phyloP scores from a whole-genome alignment of 2,888 invertebrate genomes.

The Apocheima hispidaria region DNA sequence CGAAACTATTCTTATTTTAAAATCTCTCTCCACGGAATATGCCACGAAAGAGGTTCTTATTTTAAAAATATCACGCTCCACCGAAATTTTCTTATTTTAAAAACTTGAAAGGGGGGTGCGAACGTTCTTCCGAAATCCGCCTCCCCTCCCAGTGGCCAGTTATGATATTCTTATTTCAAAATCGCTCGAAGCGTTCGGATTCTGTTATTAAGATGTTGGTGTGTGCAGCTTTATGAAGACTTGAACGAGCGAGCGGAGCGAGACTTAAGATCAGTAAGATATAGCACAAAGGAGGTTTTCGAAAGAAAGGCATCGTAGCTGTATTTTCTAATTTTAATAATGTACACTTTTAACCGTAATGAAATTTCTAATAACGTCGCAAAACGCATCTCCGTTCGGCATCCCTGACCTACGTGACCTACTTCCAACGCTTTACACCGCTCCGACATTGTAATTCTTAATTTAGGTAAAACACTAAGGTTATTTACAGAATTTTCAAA shows the following conservation, averaged over 20 bases:
- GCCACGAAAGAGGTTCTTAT: conserved; percentile 85
- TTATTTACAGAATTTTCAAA: background rate
- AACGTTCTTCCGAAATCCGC: conserved; percentile 83
- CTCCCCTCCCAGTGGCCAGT: conserved; percentile 77
- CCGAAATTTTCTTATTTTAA: conserved; percentile 85
- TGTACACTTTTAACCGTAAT: conserved; percentile 49
- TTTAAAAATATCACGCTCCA: conserved; percentile 86
- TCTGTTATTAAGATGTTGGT: conserved; percentile 83
- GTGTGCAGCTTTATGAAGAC: conserved; percentile 76
- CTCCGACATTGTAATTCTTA: conserved; percentile 48
- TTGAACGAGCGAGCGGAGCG: conserved; percentile 58
- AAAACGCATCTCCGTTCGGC: conserved; percentile 53
- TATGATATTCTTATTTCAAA: conserved; percentile 85
- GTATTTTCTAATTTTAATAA: conserved; percentile 50
- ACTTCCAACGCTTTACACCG: conserved; percentile 50
- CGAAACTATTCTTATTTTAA: conserved; percentile 86
- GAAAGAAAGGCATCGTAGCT: conserved; percentile 45
- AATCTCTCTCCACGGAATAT: conserved; percentile 86
- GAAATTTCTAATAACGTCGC: conserved; percentile 61
- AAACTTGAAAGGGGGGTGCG: conserved; percentile 75
- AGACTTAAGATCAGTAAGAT: conserved; percentile 50
- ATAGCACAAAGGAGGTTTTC: conserved; percentile 63
- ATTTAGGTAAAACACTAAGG: conserved; percentile 40
- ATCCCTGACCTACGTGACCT: conserved; percentile 71
- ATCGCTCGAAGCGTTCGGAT: conserved; percentile 83